Evolutionary conservation across 1,140 invertebrate genomes (phyloP).

Genomic region (Bombus superbus): DNA sequence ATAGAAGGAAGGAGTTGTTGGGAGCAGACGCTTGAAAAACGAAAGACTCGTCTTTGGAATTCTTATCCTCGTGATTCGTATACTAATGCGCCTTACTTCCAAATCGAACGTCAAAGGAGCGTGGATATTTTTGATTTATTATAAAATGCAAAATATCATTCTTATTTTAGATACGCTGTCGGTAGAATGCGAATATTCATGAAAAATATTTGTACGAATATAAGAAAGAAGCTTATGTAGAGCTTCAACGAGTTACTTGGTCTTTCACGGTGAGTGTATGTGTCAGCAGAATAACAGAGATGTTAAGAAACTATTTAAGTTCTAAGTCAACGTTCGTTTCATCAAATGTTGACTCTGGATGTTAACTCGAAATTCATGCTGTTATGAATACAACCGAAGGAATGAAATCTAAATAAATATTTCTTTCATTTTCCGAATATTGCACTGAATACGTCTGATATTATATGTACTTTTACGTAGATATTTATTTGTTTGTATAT

Average conservation of each 20-base stretch:
- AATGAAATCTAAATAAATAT: not conserved
- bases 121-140: not conserved
- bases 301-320: not conserved
- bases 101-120: not conserved
- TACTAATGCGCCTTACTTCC: not conserved
- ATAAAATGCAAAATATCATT: not conserved
- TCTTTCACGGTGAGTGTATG: not conserved
- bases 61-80: constrained; percentile 5
- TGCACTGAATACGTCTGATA: no score
- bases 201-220: not conserved
- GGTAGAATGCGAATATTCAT: not conserved
- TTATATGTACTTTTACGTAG: no score
- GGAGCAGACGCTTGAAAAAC: not conserved
- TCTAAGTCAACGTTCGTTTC: no score
- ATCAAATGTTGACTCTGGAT: no score
- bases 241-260: not conserved
- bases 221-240: not conserved
- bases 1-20: not conserved
- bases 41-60: not conserved
- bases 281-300: not conserved
- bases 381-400: not conserved
- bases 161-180: not conserved
- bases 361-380: no score
- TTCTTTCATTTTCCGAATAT: not conserved
- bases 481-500: no score